phyloP scores from a whole-genome alignment of 1,140 invertebrate genomes.

The Eriocheir sinensis region DNA sequence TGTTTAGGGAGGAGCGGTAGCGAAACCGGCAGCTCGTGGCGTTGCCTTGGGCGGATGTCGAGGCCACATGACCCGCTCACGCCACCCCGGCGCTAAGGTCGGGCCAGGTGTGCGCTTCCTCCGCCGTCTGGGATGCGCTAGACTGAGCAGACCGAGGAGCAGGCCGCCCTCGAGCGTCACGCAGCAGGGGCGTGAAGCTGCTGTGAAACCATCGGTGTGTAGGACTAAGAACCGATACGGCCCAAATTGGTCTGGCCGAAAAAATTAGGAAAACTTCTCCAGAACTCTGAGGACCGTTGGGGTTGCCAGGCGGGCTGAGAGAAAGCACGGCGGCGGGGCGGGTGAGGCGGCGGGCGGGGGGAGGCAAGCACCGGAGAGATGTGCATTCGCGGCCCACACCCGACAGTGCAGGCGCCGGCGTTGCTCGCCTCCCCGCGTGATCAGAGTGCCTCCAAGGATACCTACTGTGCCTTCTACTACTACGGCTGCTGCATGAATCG shows the following conservation, averaged over 20 bases:
- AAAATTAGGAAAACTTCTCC: not conserved
- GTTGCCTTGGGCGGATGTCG: slow-evolving; percentile 41
- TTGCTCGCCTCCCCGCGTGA: not conserved
- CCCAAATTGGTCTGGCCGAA: not conserved
- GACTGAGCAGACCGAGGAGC: not conserved
- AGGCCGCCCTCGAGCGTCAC: not conserved
- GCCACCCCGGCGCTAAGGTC: not conserved
- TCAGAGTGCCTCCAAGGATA: not conserved
- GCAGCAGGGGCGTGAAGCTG: not conserved
- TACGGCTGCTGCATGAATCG: not conserved
- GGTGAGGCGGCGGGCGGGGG: not conserved
- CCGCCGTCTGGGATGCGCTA: not conserved
- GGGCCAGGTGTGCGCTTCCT: not conserved
- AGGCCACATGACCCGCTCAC: slow-evolving; percentile 50
- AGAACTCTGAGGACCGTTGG: not conserved
- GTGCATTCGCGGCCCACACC: slow-evolving; percentile 47
- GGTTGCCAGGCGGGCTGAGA: slow-evolving; percentile 36
- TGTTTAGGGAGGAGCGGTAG: slow-evolving; percentile 2
- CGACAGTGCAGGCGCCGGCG: slow-evolving; percentile 36
- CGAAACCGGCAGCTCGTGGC: not conserved
- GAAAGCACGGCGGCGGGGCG: not conserved
- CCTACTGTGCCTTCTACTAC: not conserved
- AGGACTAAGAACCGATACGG: not conserved
- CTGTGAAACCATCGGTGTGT: not conserved
- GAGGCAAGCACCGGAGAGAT: not conserved